Conservation (phyloP, 2,113 vertebrate genomes). For the Zingel zingel region DNA sequence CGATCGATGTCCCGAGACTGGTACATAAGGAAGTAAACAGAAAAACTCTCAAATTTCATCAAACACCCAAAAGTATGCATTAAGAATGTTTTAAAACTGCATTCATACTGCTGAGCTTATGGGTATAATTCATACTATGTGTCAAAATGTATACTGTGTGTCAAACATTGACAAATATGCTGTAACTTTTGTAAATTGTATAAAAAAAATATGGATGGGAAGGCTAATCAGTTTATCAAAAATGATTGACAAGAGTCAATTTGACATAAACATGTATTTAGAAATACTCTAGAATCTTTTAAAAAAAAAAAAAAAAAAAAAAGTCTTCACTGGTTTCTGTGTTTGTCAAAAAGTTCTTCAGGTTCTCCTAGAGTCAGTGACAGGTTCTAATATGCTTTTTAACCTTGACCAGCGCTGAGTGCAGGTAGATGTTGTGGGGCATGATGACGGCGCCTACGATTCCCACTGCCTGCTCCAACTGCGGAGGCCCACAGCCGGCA, state of each 20-base stretch:
- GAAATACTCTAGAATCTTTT: background rate
- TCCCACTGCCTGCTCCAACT: slow-evolving; percentile 95
- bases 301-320: background rate
- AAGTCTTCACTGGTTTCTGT: background rate
- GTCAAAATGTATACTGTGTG: background rate
- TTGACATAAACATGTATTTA: background rate
- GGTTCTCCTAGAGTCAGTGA: background rate
- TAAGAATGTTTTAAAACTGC: background rate
- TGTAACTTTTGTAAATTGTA: background rate
- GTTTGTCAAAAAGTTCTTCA: background rate
- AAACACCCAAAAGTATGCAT: background rate
- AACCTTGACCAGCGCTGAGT: slow-evolving; percentile 97
- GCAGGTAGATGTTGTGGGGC: slow-evolving; percentile 99
- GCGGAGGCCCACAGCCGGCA: slow-evolving; percentile 83
- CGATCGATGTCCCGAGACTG: slow-evolving; percentile 94
- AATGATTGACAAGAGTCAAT: background rate
- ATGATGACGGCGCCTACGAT: slow-evolving; percentile 97
- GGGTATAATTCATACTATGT: background rate
- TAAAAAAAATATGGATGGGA: background rate
- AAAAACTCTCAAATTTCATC: background rate
- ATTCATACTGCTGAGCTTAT: background rate
- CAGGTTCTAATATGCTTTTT: slow-evolving; percentile 4
- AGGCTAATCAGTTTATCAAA: background rate
- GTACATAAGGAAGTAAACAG: slow-evolving; percentile 19
- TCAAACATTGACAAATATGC: background rate